A percentile compares a stretch with the other conserved stretches of the same genome.
Conservation (phyloP, 1,140 invertebrate genomes). For the Drosophila ananassae region DNA sequence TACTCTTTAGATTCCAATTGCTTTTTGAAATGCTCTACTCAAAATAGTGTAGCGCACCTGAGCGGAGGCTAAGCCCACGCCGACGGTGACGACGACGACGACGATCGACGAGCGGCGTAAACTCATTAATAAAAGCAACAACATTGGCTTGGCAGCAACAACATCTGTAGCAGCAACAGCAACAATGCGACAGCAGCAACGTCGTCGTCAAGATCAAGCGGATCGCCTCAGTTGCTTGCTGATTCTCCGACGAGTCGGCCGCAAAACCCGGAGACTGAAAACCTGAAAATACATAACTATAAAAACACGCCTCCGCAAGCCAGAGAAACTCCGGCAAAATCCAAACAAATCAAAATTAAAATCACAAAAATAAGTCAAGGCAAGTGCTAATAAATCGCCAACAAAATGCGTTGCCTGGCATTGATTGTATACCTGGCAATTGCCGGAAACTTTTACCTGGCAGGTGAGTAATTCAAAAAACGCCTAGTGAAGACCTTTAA, state of each 20-base stretch:
- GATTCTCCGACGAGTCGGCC: conserved; percentile 67
- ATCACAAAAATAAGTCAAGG: conserved; percentile 17
- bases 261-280: conserved; percentile 6
- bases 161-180: conserved; percentile 3
- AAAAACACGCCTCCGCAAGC: conserved; percentile 7
- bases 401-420: conserved; percentile 66
- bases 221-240: conserved; percentile 57
- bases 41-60: conserved; percentile 32
- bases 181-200: conserved; percentile 37
- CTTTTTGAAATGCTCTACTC: conserved; percentile 1
- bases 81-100: conserved; percentile 26
- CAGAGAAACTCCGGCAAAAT: background rate
- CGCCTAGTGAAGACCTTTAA: background rate
- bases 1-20: too few species aligned
- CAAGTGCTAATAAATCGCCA: conserved; percentile 61
- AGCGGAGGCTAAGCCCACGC: conserved; percentile 43
- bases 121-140: conserved; percentile 69
- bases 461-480: conserved; percentile 51
- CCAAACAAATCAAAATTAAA: background rate
- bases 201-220: conserved; percentile 21
- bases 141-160: conserved; percentile 31
- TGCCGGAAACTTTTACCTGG: conserved; percentile 58
- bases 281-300: background rate
- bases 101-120: conserved; percentile 31
- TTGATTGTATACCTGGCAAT: conserved; percentile 62